These are phyloP conservation scores for Calycopis cecrops DNA, from an alignment of 1,140 invertebrate genomes.

Conservation along the genomic window DNA sequence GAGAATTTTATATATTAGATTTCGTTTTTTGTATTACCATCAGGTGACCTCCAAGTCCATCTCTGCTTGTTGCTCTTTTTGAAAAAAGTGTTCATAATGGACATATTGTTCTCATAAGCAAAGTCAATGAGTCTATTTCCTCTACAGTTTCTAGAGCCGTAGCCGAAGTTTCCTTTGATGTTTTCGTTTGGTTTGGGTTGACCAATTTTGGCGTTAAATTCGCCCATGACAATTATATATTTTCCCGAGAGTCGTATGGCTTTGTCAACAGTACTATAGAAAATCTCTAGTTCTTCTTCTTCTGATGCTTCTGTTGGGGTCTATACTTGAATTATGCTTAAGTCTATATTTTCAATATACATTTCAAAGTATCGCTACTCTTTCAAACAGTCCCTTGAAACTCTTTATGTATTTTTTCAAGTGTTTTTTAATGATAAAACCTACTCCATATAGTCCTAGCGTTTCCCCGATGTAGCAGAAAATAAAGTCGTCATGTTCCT, in stretches of 20 bases:
- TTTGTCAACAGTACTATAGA: constrained; percentile 26
- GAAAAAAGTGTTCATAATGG: constrained; percentile 26
- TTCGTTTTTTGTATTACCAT: constrained; percentile 24
- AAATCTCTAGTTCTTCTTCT: constrained; percentile 27
- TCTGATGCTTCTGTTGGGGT: constrained; percentile 23
- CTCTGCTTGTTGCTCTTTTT: constrained; percentile 26
- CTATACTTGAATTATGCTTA: constrained; percentile 28
- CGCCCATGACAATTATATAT: constrained; percentile 27
- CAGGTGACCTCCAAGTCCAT: constrained; percentile 28
- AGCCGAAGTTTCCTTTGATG: constrained; percentile 16
- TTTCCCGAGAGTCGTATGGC: constrained; percentile 22
- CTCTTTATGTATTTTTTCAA: too few relatives aligned
- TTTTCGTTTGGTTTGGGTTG: constrained; percentile 6
- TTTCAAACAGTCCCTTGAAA: constrained; percentile 24
- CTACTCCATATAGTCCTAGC: too few relatives aligned
- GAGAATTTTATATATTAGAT: too few relatives aligned
- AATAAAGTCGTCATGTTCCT: too few relatives aligned
- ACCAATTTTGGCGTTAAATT: constrained; percentile 24
- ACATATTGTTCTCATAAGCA: constrained; percentile 26
- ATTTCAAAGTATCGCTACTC: constrained; percentile 25
- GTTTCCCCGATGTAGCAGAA: too few relatives aligned
- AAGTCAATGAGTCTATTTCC: constrained; percentile 25
- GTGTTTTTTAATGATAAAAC: too few relatives aligned
- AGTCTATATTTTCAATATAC: constrained; percentile 18
- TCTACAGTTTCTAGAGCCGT: constrained; percentile 24